These are phyloP conservation scores for Aythya baeri DNA, from an alignment of 2,113 vertebrate genomes.

Conservation along the genomic window DNA sequence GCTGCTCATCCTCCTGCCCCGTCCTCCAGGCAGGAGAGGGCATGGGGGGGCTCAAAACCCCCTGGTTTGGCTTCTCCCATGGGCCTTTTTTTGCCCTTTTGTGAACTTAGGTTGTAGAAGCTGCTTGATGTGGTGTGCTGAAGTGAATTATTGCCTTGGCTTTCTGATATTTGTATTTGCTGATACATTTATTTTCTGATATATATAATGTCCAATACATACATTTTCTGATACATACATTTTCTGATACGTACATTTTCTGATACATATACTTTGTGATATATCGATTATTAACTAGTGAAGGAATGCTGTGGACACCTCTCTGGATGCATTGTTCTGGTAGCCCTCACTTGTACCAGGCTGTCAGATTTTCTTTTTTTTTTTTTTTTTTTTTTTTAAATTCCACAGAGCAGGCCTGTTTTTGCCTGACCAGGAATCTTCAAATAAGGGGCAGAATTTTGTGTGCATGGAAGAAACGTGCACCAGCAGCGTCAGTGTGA, in stretches of 20 bases:
- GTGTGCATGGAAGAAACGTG: not conserved
- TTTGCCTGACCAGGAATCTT: not conserved
- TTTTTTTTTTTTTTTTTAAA: not conserved
- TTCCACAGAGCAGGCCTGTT: not conserved
- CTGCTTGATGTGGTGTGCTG: rapidly evolving
- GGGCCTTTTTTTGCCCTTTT: not conserved
- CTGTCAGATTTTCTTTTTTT: not conserved
- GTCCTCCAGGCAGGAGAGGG: not conserved
- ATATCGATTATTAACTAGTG: not conserved
- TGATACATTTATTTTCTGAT: not conserved
- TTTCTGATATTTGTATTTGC: not conserved
- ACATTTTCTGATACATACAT: rapidly evolving
- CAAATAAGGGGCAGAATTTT: too few species aligned
- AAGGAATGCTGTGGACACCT: not conserved
- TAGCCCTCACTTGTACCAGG: not conserved
- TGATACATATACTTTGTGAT: not conserved
- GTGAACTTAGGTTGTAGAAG: not conserved
- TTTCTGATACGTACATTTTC: not conserved
- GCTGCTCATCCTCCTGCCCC: not conserved
- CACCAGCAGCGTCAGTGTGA: too few species aligned
- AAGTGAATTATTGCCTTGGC: not conserved
- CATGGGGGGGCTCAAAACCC: not conserved
- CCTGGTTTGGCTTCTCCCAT: not conserved
- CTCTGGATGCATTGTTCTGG: not conserved
- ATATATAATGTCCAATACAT: not conserved